phyloP scores from a whole-genome alignment of 2,797 vertebrate species.

The Megaceryle alcyon region DNA sequence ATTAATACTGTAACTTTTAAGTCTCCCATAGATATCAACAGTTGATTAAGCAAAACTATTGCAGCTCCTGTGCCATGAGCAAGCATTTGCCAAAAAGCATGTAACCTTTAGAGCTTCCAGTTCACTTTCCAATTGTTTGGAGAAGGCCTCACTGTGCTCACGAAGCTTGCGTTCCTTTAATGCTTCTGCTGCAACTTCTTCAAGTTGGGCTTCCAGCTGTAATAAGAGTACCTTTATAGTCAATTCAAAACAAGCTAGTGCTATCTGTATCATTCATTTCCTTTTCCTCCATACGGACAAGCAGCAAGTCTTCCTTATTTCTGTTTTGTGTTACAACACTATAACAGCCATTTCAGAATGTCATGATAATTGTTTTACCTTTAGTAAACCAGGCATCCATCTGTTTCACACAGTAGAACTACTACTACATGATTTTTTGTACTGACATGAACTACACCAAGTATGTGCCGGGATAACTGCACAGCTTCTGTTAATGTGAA shows the following conservation, averaged over 20 bases:
- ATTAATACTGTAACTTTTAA: not conserved
- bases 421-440: not conserved
- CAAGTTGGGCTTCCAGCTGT: constrained; percentile 92
- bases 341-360: not conserved
- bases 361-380: not conserved
- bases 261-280: not conserved
- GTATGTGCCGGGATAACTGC: not conserved
- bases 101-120: constrained; percentile 91
- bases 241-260: not conserved
- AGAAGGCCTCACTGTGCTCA: constrained; percentile 92
- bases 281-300: not conserved
- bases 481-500: not conserved
- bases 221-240: not conserved
- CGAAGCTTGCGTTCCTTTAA: constrained; percentile 93
- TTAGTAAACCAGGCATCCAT: not conserved
- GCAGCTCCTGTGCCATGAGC: not conserved
- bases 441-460: not conserved
- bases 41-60: not conserved
- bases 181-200: constrained; percentile 87
- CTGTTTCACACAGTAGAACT: not conserved
- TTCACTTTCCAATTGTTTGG: constrained; percentile 92
- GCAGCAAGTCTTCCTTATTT: constrained; percentile 1
- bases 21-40: not conserved
- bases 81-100: not conserved
- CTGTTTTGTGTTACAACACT: not conserved